Base-by-base conservation (phyloP, 2,888 invertebrate species). In the Ditylenchus weischeri region DNA sequence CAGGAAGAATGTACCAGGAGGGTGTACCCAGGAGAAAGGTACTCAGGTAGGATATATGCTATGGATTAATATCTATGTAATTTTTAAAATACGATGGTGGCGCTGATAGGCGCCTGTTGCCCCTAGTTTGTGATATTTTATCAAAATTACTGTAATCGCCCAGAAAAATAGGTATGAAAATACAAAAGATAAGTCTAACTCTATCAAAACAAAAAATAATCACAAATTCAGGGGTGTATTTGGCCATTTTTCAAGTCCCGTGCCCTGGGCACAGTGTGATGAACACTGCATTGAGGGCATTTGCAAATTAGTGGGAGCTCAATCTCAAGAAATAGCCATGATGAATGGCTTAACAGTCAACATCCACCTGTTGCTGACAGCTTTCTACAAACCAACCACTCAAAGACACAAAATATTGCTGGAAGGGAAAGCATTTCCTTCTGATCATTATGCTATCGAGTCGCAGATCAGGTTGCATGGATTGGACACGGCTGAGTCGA, bases 271-370 rank as follows among this genome's bases (percentile, higher is more conserved):
- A 0, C 71, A 75, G 62, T 83, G 84, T 76, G 86, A 86, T 75
- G 85, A 86, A 69, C 69, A 72, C 19, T 75, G 84, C 7, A 79
- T 83, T 58, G 76, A 77, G 11, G 77, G 83, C 51, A 83, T 84
- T 71, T 84, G 84, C 1, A 76, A 72, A 50, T 72, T 86, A 23
- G 85, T 86, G 23, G 86, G 86, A 36, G 85, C 84, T 0, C 78
- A 80, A 35, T 75, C 81, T 19, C 81, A 83, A 8, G 87, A 87
- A 76, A 84, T 87, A 0, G 84, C 84, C 1, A 75, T 87, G 11
- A 86, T 87, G 86, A 88, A 87, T 78, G 85, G 86, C 1, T 79
- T 88, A 29, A 86, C 87, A 2, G 86, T 87, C 19, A 87, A 88
- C 75, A 80, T 87, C 2, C 87, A 88, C 75, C 76, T 87, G 7